phyloP scores from a whole-genome alignment of 2,888 invertebrate species.

The Orthosia gothica region DNA sequence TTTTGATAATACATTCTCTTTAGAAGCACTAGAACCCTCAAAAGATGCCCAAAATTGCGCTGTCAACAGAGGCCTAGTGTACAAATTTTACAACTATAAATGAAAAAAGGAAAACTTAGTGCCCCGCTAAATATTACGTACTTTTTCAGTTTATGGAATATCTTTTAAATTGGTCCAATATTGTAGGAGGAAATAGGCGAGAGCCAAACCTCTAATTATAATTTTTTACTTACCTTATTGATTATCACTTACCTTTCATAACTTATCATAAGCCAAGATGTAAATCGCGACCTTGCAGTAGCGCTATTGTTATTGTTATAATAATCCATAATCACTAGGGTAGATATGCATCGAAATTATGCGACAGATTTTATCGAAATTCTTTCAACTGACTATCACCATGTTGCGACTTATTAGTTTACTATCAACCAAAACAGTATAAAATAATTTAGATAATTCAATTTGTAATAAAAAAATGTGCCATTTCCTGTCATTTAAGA shows the following conservation, averaged over 20 bases:
- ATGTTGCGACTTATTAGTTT: constrained; percentile 12
- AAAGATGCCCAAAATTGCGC: no score
- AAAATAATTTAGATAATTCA: constrained; percentile 22
- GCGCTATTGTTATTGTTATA: constrained; percentile 8
- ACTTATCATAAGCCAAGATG: constrained; percentile 18
- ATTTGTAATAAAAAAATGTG: constrained; percentile 17
- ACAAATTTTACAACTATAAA: no score
- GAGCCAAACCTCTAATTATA: no score
- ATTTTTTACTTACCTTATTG: no score
- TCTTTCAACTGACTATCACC: not conserved
- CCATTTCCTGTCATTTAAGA: constrained; percentile 10
- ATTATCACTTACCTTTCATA: not conserved
- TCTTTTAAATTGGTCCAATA: no score
- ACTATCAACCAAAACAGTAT: constrained; percentile 7
- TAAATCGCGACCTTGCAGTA: constrained; percentile 2
- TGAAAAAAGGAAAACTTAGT: no score
- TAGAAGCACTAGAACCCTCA: no score
- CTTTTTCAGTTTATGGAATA: no score
- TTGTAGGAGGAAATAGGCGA: no score
- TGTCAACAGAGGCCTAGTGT: no score
- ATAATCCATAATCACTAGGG: constrained; percentile 7
- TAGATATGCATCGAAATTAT: not conserved
- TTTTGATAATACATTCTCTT: no score
- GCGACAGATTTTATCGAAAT: constrained; percentile 26
- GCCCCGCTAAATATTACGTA: no score